Evolutionary conservation across 2,113 vertebrate species (phyloP).

Genomic region (Rattus rattus): DNA sequence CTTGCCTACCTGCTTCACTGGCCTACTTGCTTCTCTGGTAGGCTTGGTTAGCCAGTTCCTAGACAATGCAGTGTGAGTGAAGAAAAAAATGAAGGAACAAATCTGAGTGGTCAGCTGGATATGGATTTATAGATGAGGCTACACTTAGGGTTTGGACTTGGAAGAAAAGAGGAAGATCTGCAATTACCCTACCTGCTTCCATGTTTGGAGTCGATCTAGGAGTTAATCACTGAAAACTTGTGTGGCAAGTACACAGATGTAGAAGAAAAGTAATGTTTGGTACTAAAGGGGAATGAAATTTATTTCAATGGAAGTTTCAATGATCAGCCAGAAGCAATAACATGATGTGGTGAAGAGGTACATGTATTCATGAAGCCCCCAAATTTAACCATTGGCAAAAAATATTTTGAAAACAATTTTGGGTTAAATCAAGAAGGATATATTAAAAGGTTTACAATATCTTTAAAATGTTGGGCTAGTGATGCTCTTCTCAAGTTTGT

Average conservation of each 20-base stretch:
- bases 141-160: background rate
- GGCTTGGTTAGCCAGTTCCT: background rate
- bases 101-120: background rate
- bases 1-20: background rate
- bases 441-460: background rate
- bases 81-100: background rate
- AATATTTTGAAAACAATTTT: background rate
- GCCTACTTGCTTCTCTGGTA: background rate
- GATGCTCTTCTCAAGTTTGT: background rate
- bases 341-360: background rate
- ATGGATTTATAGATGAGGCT: background rate
- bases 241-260: background rate
- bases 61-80: background rate
- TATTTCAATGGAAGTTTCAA: background rate
- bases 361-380: background rate
- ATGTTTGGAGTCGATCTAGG: background rate
- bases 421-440: background rate
- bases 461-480: background rate
- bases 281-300: background rate
- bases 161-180: background rate
- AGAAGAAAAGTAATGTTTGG: background rate
- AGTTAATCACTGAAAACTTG: background rate
- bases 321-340: background rate
- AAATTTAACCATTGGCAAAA: background rate
- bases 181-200: background rate